These are phyloP conservation scores for Cydia pomonella DNA, from an alignment of 1,140 invertebrate species.

Conservation along the genomic window DNA sequence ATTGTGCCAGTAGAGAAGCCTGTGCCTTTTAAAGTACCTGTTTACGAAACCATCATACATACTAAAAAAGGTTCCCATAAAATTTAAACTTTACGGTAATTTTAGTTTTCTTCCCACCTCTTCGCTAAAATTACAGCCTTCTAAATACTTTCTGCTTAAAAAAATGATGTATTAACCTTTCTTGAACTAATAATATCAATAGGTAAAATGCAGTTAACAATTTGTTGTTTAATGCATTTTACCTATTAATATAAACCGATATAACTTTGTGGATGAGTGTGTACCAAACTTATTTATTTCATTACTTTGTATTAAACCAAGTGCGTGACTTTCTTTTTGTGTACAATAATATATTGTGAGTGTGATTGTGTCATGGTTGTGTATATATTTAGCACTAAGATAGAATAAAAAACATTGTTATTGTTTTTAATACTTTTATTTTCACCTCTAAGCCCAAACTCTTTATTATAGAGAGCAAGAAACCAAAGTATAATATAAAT, in stretches of 20 bases:
- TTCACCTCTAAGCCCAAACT: not conserved
- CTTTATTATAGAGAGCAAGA: not conserved
- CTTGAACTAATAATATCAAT: not conserved
- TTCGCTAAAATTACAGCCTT: not conserved
- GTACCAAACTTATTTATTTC: constrained; percentile 13
- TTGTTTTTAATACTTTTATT: not conserved
- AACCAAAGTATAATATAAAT: not conserved
- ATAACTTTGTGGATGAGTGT: not conserved
- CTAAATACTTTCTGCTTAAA: not conserved
- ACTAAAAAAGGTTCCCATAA: constrained; percentile 80
- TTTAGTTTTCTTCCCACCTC: constrained; percentile 34
- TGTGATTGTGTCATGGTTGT: constrained; percentile 19
- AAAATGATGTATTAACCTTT: not conserved
- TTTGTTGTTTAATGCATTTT: too few relatives aligned
- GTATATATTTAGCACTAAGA: constrained; percentile 20
- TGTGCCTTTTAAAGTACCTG: constrained; percentile 87
- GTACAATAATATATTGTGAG: constrained; percentile 12
- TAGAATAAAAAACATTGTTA: constrained; percentile 10
- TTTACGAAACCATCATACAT: constrained; percentile 86
- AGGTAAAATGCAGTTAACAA: not conserved
- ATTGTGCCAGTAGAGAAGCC: constrained; percentile 87
- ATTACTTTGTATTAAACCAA: not conserved
- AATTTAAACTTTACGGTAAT: constrained; percentile 52
- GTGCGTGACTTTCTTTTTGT: not conserved
- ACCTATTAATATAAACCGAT: not conserved